Evolutionary conservation across 2,797 vertebrate genomes (phyloP).

Genomic region (Coregonus ussuriensis): DNA sequence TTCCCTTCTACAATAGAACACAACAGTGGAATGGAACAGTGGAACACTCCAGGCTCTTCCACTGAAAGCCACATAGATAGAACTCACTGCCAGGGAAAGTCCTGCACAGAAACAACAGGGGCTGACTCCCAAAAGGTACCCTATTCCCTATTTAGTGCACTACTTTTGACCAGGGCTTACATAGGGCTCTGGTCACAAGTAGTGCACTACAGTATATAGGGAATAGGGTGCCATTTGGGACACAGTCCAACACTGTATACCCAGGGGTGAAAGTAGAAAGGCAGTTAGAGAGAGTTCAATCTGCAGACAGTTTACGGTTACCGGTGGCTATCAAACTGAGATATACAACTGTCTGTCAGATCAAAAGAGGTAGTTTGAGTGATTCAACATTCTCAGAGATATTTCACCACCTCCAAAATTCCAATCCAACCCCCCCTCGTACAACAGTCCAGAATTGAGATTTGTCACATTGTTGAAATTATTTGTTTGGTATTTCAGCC

Average conservation of each 20-base stretch:
- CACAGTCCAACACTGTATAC: neutral
- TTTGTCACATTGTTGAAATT: slow-evolving; percentile 59
- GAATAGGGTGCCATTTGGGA: no score
- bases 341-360: neutral
- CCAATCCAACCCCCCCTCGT: no score
- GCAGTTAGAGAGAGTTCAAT: neutral
- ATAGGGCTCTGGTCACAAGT: no score
- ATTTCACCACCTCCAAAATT: no score
- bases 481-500: slow-evolving; percentile 62
- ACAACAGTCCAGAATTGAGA: neutral
- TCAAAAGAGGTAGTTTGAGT: no score
- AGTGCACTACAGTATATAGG: no score
- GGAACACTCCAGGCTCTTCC: slow-evolving; percentile 12
- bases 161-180: no score
- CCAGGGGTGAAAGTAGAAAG: neutral
- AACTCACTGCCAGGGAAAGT: slow-evolving; percentile 47
- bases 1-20: slow-evolving; percentile 62
- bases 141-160: no score
- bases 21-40: slow-evolving; percentile 49
- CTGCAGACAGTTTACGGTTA: slow-evolving; percentile 5
- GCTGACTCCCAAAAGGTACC: no score
- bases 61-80: slow-evolving; percentile 18
- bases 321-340: slow-evolving; percentile 14
- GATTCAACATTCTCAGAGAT: no score
- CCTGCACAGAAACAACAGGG: slow-evolving; percentile 36